Evolutionary conservation across 2,113 vertebrate species (phyloP).

Genomic region (Platichthys stellatus): DNA sequence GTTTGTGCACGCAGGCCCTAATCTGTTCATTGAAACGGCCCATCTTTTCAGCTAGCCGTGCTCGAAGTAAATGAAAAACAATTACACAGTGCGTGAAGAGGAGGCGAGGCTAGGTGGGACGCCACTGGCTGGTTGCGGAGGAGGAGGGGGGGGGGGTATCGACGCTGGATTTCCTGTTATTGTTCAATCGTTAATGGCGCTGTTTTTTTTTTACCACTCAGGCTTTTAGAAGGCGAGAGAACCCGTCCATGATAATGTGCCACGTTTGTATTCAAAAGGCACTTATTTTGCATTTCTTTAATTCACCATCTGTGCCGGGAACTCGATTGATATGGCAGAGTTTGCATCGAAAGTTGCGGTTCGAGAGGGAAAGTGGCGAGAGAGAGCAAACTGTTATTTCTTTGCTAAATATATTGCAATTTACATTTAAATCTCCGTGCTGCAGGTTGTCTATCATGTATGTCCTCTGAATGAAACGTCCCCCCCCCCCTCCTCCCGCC

Average conservation of each 20-base stretch:
- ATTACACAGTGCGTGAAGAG: constrained; percentile 80
- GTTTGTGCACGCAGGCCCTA: constrained; percentile 93
- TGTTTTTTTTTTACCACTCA: constrained; percentile 23
- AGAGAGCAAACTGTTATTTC: not conserved
- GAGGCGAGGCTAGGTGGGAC: constrained; percentile 50
- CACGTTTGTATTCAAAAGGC: not conserved
- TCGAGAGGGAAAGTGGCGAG: not conserved
- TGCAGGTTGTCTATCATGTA: not conserved
- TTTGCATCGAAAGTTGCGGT: not conserved
- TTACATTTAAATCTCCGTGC: not conserved
- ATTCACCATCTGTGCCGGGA: not conserved
- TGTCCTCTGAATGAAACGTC: not conserved
- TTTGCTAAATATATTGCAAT: not conserved
- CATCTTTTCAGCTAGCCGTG: constrained; percentile 89
- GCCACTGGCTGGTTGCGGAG: constrained; percentile 73
- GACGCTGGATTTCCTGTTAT: constrained; percentile 32
- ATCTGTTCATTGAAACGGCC: constrained; percentile 93
- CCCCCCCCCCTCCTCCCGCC: constrained; percentile 3
- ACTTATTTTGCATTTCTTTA: not conserved
- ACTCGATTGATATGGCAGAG: not conserved
- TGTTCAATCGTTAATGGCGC: constrained; percentile 24
- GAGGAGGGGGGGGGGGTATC: not conserved
- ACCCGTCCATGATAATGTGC: not conserved
- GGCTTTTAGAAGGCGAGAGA: constrained; percentile 23
- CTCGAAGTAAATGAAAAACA: constrained; percentile 90